These are phyloP conservation scores for crab-eating macaque (Macaca fascicularis) DNA, from an alignment of 2,113 vertebrate species.

Conservation along the genomic window T2T-MFA8v1.1 NC_088381.1:103458501-103459000, in stretches of 20 bases:
- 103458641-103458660: no score
- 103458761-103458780: neutral
- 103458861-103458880: neutral
- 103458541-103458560: no score
- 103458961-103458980: neutral
- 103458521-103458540: no score
- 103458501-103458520: no score
- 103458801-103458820: neutral
- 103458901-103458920: neutral
- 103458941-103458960: neutral
- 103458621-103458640: no score
- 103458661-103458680: neutral
- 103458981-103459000: neutral
- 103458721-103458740: neutral
- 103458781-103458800: neutral
- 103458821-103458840: neutral
- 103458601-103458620: no score
- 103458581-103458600: no score
- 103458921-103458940: neutral
- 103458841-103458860: neutral
- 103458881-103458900: neutral
- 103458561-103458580: no score
- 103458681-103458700: neutral
- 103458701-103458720: conserved; percentile 23
- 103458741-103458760: neutral